Percentiles rank a stretch among this genome's conserved stretches.
Evolutionary conservation across 2,888 invertebrate species (phyloP).

Genomic region (Cosmorhoe ocellata): DNA sequence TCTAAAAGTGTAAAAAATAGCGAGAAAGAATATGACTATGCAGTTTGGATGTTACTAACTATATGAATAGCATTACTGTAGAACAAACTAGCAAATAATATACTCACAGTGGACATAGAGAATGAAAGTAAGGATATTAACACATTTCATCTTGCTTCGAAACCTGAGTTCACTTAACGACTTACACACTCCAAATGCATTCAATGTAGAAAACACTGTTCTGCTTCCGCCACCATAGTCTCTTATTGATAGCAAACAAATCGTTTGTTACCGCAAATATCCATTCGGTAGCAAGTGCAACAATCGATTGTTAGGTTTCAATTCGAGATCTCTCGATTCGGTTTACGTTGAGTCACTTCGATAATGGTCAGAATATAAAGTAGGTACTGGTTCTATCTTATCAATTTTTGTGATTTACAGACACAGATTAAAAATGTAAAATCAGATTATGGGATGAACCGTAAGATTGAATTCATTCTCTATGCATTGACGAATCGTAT

Average conservation of each 20-base stretch:
- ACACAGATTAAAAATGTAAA: too few species aligned
- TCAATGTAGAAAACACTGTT: slow-evolving; percentile 8
- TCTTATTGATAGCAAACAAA: slow-evolving; percentile 13
- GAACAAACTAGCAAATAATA: neutral
- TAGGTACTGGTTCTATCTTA: too few species aligned
- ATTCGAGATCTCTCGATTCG: slow-evolving; percentile 33
- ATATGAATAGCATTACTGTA: too few species aligned
- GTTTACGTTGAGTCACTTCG: slow-evolving; percentile 15
- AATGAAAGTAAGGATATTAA: slow-evolving; percentile 2
- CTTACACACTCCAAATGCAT: slow-evolving; percentile 3
- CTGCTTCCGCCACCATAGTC: neutral
- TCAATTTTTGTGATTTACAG: too few species aligned
- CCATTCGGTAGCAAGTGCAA: slow-evolving; percentile 8
- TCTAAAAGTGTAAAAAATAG: too few species aligned
- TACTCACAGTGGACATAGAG: slow-evolving; percentile 15
- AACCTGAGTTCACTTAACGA: neutral
- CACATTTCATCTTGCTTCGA: slow-evolving; percentile 8
- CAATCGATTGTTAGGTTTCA: slow-evolving; percentile 1
- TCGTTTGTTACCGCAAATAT: slow-evolving; percentile 11
- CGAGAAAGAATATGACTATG: too few species aligned
- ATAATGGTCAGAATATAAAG: too few species aligned
- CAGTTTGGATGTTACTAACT: too few species aligned
- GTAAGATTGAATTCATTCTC: too few species aligned
- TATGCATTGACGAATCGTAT: too few species aligned
- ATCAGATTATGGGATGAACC: too few species aligned